Percentiles rank a stretch among this genome's conserved stretches.
These are phyloP conservation scores for Clepsis dumicolana DNA, from an alignment of 2,888 invertebrate species.

Conservation along the genomic window DNA sequence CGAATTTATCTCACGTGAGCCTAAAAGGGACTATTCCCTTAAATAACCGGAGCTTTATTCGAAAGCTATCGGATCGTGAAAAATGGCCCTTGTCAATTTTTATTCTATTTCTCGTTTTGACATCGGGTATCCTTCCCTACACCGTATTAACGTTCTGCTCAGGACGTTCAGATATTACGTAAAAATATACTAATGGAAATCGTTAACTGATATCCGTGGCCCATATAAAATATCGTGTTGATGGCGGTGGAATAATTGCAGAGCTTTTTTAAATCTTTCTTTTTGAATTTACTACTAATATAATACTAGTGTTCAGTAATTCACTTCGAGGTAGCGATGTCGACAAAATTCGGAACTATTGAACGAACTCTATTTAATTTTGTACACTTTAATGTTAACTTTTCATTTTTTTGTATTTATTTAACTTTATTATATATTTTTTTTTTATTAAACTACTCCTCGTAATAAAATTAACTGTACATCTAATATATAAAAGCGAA, in stretches of 20 bases:
- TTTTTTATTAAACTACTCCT: too few relatives aligned
- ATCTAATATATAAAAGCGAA: too few relatives aligned
- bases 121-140: slow-evolving; percentile 32
- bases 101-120: slow-evolving; percentile 40
- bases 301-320: too few relatives aligned
- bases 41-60: slow-evolving; percentile 32
- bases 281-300: too few relatives aligned
- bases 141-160: slow-evolving; percentile 10
- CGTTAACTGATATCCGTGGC: slow-evolving; percentile 25
- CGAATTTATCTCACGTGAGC: slow-evolving; percentile 14
- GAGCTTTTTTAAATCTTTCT: background rate
- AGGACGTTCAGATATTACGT: background rate
- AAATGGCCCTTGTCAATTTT: slow-evolving; percentile 41
- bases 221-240: background rate
- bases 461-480: too few relatives aligned
- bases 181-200: slow-evolving; percentile 31
- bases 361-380: too few relatives aligned
- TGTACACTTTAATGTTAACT: too few relatives aligned
- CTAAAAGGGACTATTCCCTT: slow-evolving; percentile 17
- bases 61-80: slow-evolving; percentile 32
- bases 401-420: too few relatives aligned
- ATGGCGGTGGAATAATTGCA: background rate
- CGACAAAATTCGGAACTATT: too few relatives aligned
- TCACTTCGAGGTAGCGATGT: too few relatives aligned
- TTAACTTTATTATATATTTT: too few relatives aligned